phyloP scores from a whole-genome alignment of 2,888 invertebrate genomes.

The Junonia oenone region DNA sequence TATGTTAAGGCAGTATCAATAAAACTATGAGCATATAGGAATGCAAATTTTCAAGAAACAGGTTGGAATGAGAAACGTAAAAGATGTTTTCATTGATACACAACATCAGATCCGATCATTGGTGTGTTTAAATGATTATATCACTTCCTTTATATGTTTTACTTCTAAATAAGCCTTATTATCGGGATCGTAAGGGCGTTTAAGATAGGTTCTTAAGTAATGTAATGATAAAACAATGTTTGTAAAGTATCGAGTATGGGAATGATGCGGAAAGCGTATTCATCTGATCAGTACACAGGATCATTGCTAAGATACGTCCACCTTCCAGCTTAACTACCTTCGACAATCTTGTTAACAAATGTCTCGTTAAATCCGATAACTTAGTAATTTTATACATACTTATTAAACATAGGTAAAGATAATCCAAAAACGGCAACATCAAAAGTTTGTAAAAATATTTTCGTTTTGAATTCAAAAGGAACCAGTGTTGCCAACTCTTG shows the following conservation, averaged over 20 bases:
- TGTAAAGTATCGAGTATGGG: not conserved
- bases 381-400: not conserved
- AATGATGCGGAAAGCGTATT: slow-evolving; percentile 23
- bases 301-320: slow-evolving; percentile 14
- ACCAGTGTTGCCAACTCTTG: no score
- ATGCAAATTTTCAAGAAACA: slow-evolving; percentile 21
- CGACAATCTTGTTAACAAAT: slow-evolving; percentile 15
- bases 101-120: slow-evolving; percentile 17
- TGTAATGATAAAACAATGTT: not conserved
- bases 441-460: no score
- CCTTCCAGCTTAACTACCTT: slow-evolving; percentile 15
- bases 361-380: slow-evolving; percentile 8
- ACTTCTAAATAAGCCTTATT: slow-evolving; percentile 6
- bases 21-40: slow-evolving; percentile 11
- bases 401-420: no score
- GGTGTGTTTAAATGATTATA: slow-evolving; percentile 1
- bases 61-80: slow-evolving; percentile 7
- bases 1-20: slow-evolving; percentile 22
- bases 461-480: no score
- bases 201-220: not conserved
- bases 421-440: no score
- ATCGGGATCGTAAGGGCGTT: not conserved
- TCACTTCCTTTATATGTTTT: not conserved
- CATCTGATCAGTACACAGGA: no score
- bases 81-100: slow-evolving; percentile 24